Evolutionary conservation across 1,140 invertebrate genomes (phyloP), one percentile per base, ranked within the genome.

Genomic region (Zophobas morio): DNA sequence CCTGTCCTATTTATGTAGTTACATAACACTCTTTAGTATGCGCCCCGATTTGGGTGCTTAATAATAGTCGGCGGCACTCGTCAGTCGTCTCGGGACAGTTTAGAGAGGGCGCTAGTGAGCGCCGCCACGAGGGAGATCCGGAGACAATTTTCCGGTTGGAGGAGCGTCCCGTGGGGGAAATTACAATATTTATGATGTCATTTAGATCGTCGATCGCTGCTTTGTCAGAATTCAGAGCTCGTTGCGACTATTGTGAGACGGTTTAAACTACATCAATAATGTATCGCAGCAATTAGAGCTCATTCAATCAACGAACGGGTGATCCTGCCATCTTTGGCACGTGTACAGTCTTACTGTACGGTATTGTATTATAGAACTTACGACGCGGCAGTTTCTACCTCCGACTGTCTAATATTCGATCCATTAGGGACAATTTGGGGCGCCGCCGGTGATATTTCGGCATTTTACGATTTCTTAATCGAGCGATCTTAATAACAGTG

Each of bases 131-230:
- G 72, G 66, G 60, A 70, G 76, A 77, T 51, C 54, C 76, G 76
- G 70, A 73, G 76, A 81, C 77, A 79, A 81, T 81, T 81, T 81
- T 81, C 80, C 80, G 74, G 80, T 81, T 75, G 80, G 76, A 53
- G 72, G 79, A 72, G 51, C 74, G 75, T 78, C 78, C 75, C 80
- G 76, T 70, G 70, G 79, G 80, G 80, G 77, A 81, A 81, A 81
- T 81, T 81, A 81, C 80, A 81, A 81, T 81, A 81, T 81, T 81
- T 81, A 81, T 81, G 78, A 81, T 81, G 80, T 81, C 80, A 81
- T 81, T 81, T 81, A 78, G 78, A 79, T 79, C 78, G 80, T 73
- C 78, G 80, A 81, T 79, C 78, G 76, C 72, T 34, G 54, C 76
- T 74, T 77, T 79, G 75, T 75, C 36, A 77, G 47, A 73, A 77